Evolutionary conservation across 1,140 invertebrate species (phyloP).

Genomic region (Camponotus vicinus): DNA sequence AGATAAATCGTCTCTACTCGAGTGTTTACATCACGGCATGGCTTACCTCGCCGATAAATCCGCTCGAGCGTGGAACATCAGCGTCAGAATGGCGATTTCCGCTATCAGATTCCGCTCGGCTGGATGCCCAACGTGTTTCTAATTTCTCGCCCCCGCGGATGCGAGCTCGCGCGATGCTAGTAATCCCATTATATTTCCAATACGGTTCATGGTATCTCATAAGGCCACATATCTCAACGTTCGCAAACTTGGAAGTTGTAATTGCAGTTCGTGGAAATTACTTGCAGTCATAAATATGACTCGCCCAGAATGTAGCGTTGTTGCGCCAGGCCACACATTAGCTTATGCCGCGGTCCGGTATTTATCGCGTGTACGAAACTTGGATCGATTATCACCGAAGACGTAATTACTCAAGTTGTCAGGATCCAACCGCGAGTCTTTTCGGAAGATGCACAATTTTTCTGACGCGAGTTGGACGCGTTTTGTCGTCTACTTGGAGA

Average conservation of each 20-base stretch:
- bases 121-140: not conserved
- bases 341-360: slow-evolving; percentile 7
- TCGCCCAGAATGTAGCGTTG: slow-evolving; percentile 19
- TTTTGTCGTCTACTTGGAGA: not conserved
- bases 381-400: slow-evolving; percentile 28
- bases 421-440: slow-evolving; percentile 26
- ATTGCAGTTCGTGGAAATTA: slow-evolving; percentile 59
- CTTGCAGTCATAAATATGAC: slow-evolving; percentile 58
- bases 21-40: slow-evolving; percentile 26
- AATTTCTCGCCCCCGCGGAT: slow-evolving; percentile 5
- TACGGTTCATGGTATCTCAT: slow-evolving; percentile 35
- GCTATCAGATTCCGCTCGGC: not conserved
- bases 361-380: slow-evolving; percentile 25
- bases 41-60: slow-evolving; percentile 3
- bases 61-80: not conserved
- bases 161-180: slow-evolving; percentile 20
- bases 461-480: not conserved
- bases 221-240: slow-evolving; percentile 54
- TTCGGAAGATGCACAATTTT: not conserved
- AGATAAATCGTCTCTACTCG: not conserved
- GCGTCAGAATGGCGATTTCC: not conserved
- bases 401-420: slow-evolving; percentile 5
- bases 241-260: slow-evolving; percentile 55
- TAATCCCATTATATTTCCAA: slow-evolving; percentile 61
- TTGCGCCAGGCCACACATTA: slow-evolving; percentile 16